phyloP scores from a whole-genome alignment of 1,140 invertebrate genomes.

The Asobara japonica region DNA sequence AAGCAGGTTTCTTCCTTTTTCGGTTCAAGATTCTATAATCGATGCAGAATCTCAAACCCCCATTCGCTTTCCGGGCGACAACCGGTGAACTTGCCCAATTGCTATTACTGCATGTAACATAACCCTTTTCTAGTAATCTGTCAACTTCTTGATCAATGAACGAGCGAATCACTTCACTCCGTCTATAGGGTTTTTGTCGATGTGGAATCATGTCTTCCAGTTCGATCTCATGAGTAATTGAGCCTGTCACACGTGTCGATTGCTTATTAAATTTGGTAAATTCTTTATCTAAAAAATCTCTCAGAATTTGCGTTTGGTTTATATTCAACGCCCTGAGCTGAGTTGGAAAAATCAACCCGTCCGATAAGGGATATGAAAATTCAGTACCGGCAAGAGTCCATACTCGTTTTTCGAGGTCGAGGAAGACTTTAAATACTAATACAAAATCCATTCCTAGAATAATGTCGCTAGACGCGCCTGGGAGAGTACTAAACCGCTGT shows the following conservation, averaged over 20 bases:
- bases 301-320: background rate
- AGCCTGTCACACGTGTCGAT: conserved; percentile 10
- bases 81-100: conserved; percentile 18
- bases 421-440: conserved; percentile 13
- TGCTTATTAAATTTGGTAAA: conserved; percentile 27
- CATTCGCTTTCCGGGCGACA: conserved; percentile 29
- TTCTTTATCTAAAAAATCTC: conserved; percentile 18
- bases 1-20: conserved; percentile 20
- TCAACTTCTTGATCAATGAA: conserved; percentile 23
- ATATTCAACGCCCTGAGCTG: background rate
- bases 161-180: conserved; percentile 27
- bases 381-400: conserved; percentile 30
- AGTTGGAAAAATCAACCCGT: background rate
- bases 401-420: background rate
- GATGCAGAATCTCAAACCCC: conserved; percentile 22
- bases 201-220: conserved; percentile 16
- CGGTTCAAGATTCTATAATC: conserved; percentile 25
- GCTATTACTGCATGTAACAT: conserved; percentile 18
- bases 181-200: conserved; percentile 17
- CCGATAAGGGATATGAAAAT: background rate
- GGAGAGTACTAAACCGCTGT: background rate
- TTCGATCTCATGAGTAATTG: conserved; percentile 31
- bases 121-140: background rate
- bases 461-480: background rate
- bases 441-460: conserved; percentile 30